These are phyloP conservation scores for Gobio gobio DNA, from an alignment of 2,113 vertebrate genomes.

Conservation along the genomic window DNA sequence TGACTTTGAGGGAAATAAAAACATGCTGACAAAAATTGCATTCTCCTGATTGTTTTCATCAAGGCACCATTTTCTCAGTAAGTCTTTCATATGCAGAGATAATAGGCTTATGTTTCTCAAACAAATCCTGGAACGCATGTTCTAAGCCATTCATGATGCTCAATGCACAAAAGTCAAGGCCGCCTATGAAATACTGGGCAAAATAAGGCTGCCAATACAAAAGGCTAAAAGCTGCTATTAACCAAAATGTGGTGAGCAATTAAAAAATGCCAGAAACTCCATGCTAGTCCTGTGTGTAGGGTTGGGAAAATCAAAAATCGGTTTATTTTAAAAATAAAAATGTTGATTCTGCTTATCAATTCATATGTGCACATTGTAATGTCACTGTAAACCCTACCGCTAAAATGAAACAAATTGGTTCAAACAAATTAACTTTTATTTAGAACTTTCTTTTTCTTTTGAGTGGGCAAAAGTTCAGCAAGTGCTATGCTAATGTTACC, in stretches of 20 bases:
- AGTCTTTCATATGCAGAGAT: slow-evolving; percentile 46
- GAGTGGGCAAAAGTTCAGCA: too few species aligned
- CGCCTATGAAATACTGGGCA: slow-evolving; percentile 37
- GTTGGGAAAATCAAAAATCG: too few species aligned
- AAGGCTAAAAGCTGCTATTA: slow-evolving; percentile 32
- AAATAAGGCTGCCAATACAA: slow-evolving; percentile 23
- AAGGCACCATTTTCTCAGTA: slow-evolving; percentile 38
- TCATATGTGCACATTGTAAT: too few species aligned
- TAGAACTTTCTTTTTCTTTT: too few species aligned
- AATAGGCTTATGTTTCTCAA: slow-evolving; percentile 56
- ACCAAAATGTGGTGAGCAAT: slow-evolving; percentile 18
- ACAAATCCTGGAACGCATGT: slow-evolving; percentile 53
- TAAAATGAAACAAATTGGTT: too few species aligned
- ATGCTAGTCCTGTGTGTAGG: background rate
- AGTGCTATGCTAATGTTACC: too few species aligned
- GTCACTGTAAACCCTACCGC: too few species aligned
- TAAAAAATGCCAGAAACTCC: background rate
- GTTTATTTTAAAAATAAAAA: too few species aligned
- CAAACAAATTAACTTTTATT: too few species aligned
- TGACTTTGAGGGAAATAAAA: slow-evolving; percentile 39
- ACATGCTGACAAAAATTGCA: slow-evolving; percentile 33
- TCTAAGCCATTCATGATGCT: slow-evolving; percentile 43
- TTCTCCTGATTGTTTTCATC: slow-evolving; percentile 41
- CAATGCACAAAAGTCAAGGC: slow-evolving; percentile 51
- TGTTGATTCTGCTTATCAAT: too few species aligned